Evolutionary conservation across 2,797 vertebrate species (phyloP).

Genomic region (Danio choprae): DNA sequence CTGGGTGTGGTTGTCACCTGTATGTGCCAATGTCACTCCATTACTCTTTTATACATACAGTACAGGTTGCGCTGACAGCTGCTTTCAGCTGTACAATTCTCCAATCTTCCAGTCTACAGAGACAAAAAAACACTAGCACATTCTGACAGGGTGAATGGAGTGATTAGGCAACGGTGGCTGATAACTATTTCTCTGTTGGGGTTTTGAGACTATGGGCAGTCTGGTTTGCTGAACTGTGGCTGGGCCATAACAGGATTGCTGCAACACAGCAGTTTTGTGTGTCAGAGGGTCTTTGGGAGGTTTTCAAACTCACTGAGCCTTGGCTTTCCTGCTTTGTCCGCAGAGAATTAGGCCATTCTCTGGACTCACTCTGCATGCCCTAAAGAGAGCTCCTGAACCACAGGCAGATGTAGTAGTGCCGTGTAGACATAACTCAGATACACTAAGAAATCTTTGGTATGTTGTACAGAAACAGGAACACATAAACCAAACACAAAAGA

Average conservation of each 20-base stretch:
- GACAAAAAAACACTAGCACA: background rate
- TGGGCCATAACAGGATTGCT: constrained; percentile 39
- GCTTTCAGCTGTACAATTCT: background rate
- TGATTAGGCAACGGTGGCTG: background rate
- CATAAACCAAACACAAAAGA: too few relatives aligned
- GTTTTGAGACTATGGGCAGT: constrained; percentile 20
- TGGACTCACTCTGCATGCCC: constrained; percentile 14
- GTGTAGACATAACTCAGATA: background rate
- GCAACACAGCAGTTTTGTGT: constrained; percentile 52
- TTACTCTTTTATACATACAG: background rate
- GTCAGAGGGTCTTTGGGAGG: constrained; percentile 46
- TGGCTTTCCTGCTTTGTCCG: constrained; percentile 28
- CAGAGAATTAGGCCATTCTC: constrained; percentile 24
- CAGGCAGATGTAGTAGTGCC: background rate
- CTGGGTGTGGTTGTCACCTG: constrained; percentile 59
- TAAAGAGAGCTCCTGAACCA: background rate
- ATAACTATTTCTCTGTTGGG: constrained; percentile 35
- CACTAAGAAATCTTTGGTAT: background rate
- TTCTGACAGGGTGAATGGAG: constrained; percentile 19
- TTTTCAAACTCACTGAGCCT: constrained; percentile 42
- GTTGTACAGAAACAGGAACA: background rate
- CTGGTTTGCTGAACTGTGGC: constrained; percentile 27
- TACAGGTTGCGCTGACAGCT: background rate
- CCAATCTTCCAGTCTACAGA: background rate
- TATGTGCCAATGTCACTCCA: constrained; percentile 34